phyloP scores from a whole-genome alignment of 2,888 invertebrate genomes.

The Lasioglossum malachurum region DNA sequence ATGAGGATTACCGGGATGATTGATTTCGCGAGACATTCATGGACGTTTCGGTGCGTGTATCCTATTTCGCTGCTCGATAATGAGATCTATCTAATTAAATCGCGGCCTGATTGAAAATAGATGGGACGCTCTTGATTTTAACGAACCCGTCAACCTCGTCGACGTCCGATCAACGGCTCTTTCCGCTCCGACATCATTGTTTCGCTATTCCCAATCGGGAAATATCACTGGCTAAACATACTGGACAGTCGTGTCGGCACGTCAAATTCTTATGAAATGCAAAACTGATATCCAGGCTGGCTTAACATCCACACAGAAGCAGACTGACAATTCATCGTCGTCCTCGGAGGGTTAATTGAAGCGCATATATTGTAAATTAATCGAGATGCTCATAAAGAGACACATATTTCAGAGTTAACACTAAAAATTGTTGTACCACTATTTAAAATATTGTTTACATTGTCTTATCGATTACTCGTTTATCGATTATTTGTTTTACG shows the following conservation, averaged over 20 bases:
- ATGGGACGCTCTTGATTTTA: conserved; percentile 51
- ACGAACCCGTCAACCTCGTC: conserved; percentile 58
- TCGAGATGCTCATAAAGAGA: no score
- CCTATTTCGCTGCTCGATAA: conserved; percentile 35
- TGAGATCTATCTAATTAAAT: conserved; percentile 68
- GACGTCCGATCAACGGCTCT: not conserved
- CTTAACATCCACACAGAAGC: no score
- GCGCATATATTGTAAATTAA: no score
- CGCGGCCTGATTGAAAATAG: conserved; percentile 31
- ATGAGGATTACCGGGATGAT: not conserved
- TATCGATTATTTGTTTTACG: no score
- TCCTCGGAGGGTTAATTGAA: no score
- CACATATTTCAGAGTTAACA: no score
- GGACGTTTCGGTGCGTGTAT: not conserved
- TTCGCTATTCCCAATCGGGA: not conserved
- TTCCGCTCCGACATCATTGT: conserved; percentile 21
- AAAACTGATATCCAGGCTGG: not conserved
- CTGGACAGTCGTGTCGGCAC: not conserved
- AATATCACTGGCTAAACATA: not conserved
- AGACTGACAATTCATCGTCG: no score
- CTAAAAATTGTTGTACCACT: no score
- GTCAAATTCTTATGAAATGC: not conserved
- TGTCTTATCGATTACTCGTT: no score
- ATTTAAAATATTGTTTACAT: no score
- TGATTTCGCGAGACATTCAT: not conserved